Evolutionary conservation across 2,888 invertebrate genomes (phyloP).

Genomic region (Apamea sordens): DNA sequence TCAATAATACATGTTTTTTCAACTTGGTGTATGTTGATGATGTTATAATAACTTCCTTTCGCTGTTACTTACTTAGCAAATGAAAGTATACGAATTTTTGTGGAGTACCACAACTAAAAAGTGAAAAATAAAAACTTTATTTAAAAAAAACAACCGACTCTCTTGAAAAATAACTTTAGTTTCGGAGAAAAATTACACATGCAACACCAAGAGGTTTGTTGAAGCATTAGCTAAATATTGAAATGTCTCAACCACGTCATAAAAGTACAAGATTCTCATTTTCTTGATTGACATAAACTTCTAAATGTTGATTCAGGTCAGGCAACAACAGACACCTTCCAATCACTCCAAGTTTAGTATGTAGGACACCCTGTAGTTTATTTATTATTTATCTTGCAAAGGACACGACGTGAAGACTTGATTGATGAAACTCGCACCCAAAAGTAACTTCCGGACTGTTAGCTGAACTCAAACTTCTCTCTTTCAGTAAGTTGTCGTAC

Average conservation of each 20-base stretch:
- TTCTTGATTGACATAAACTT: neutral
- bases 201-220: neutral
- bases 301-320: conserved; percentile 8
- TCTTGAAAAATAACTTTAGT: no score
- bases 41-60: no score
- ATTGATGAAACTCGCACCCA: conserved; percentile 33
- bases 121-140: no score
- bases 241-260: neutral
- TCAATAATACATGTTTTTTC: no score
- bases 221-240: neutral
- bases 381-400: conserved; percentile 31
- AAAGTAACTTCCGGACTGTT: conserved; percentile 24
- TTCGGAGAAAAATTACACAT: neutral
- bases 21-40: no score
- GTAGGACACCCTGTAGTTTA: conserved; percentile 23
- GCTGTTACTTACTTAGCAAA: no score
- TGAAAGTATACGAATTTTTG: no score
- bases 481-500: conserved; percentile 42
- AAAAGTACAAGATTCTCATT: neutral
- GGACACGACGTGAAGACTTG: conserved; percentile 18
- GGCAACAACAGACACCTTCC: neutral
- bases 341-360: neutral
- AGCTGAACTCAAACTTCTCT: conserved; percentile 41
- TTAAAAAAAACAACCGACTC: no score
- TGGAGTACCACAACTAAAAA: no score